Evolutionary conservation across 2,797 vertebrate species (phyloP).

Genomic region (Chaetophractus vellerosus): DNA sequence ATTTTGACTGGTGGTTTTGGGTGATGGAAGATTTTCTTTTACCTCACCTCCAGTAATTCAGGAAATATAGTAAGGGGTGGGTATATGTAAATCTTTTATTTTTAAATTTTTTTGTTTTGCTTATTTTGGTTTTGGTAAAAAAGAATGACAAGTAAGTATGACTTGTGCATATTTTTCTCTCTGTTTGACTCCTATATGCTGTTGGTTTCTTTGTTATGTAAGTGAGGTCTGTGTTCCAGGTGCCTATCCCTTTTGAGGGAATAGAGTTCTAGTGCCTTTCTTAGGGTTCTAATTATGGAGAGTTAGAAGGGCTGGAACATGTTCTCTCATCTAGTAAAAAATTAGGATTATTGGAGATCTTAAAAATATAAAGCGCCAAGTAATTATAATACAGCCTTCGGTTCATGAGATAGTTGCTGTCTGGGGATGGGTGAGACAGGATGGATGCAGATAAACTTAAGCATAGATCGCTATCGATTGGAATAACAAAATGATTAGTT

Average conservation of each 20-base stretch:
- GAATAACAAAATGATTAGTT: conserved; percentile 67
- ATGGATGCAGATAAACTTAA: conserved; percentile 70
- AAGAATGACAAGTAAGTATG: conserved; percentile 54
- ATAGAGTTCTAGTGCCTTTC: conserved; percentile 57
- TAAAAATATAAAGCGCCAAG: conserved; percentile 33
- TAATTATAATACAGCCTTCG: conserved; percentile 62
- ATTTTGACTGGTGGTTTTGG: conserved; percentile 70
- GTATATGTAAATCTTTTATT: conserved; percentile 59
- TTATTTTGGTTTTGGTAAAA: conserved; percentile 62
- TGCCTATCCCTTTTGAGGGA: conserved; percentile 39
- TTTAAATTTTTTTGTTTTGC: conserved; percentile 46
- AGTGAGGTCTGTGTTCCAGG: conserved; percentile 73
- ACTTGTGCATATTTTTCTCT: conserved; percentile 48
- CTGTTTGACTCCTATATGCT: conserved; percentile 53
- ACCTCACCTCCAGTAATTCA: conserved; percentile 49
- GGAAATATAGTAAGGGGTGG: conserved; percentile 51
- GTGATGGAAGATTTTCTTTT: conserved; percentile 76
- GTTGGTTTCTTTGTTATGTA: conserved; percentile 82
- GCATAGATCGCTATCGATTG: conserved; percentile 51
- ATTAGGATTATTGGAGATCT: conserved; percentile 57
- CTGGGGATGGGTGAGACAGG: conserved; percentile 50
- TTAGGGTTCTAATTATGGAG: background rate
- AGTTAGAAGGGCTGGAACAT: conserved; percentile 13
- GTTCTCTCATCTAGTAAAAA: conserved; percentile 63
- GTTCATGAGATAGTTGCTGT: conserved; percentile 75